phyloP scores from a whole-genome alignment of 2,113 vertebrate genomes.

The Ammodytes dubius region DNA sequence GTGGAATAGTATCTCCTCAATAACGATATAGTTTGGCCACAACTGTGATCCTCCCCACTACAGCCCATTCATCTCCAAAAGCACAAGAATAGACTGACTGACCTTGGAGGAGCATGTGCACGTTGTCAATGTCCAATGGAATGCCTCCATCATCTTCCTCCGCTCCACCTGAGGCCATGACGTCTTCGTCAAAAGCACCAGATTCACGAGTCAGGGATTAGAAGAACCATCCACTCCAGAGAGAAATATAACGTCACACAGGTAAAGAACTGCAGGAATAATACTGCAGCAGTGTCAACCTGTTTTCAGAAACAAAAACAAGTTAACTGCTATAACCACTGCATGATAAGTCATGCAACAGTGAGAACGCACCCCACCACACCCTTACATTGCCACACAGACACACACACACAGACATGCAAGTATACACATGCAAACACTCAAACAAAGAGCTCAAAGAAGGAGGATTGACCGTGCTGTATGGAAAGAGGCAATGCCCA shows the following conservation, averaged over 20 bases:
- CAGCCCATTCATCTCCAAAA: slow-evolving; percentile 18
- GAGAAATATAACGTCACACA: background rate
- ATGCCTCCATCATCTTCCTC: slow-evolving; percentile 57
- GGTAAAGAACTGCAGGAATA: background rate
- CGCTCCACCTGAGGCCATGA: slow-evolving; percentile 76
- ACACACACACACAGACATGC: slow-evolving; percentile 31
- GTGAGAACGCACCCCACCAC: slow-evolving; percentile 45
- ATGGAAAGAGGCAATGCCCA: background rate
- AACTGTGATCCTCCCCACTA: background rate
- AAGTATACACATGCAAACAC: slow-evolving; percentile 59
- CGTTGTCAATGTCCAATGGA: slow-evolving; percentile 78
- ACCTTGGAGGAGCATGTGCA: slow-evolving; percentile 83
- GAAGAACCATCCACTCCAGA: background rate
- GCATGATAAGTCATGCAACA: slow-evolving; percentile 44
- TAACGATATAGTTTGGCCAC: background rate
- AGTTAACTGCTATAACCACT: background rate
- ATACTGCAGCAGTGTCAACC: background rate
- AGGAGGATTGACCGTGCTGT: background rate
- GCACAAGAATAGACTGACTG: slow-evolving; percentile 64
- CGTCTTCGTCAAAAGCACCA: background rate
- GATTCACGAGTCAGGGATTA: background rate
- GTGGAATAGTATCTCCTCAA: background rate
- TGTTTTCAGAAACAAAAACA: background rate
- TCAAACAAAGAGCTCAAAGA: slow-evolving; percentile 30
- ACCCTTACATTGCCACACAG: slow-evolving; percentile 40